Conservation (phyloP, 2,888 invertebrate species). For the Eueremaeus valkanovi region DNA sequence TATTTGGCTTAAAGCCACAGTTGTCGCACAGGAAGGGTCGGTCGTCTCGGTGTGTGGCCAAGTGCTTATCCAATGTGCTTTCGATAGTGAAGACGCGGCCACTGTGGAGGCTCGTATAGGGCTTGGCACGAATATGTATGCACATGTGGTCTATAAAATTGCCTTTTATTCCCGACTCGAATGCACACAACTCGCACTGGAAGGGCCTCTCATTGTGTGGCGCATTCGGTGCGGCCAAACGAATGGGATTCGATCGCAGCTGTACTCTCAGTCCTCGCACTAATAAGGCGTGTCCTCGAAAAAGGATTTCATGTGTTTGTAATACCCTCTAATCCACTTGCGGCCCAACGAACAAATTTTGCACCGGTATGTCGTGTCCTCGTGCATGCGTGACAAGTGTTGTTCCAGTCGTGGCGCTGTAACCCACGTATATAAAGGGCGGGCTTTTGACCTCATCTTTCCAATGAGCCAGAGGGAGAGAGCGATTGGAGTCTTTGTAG, state of each 20-base stretch:
- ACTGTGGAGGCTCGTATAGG: constrained; percentile 60
- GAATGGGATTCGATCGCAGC: constrained; percentile 57
- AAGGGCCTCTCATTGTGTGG: constrained; percentile 57
- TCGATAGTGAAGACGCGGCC: constrained; percentile 60
- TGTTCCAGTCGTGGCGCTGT: constrained; percentile 58
- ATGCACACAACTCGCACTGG: constrained; percentile 59
- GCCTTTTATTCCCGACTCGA: constrained; percentile 59
- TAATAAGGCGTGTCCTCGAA: constrained; percentile 63
- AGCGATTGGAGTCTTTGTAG: neutral
- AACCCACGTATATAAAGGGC: constrained; percentile 58
- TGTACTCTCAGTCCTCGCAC: constrained; percentile 61
- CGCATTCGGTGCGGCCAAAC: constrained; percentile 61
- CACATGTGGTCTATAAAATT: constrained; percentile 61
- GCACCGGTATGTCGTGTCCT: constrained; percentile 61
- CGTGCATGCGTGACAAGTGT: constrained; percentile 59
- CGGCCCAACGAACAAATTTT: constrained; percentile 62
- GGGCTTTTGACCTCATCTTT: constrained; percentile 54
- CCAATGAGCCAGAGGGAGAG: constrained; percentile 40
- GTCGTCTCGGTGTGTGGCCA: constrained; percentile 58
- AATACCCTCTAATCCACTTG: constrained; percentile 62
- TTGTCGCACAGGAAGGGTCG: constrained; percentile 62
- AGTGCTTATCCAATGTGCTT: constrained; percentile 60
- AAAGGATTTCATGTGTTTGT: constrained; percentile 60
- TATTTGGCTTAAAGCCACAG: constrained; percentile 67
- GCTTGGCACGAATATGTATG: constrained; percentile 60